Evolutionary conservation across 2,797 vertebrate species (phyloP), one percentile per base, ranked within the genome.

Genomic region (Chelonia mydas): DNA sequence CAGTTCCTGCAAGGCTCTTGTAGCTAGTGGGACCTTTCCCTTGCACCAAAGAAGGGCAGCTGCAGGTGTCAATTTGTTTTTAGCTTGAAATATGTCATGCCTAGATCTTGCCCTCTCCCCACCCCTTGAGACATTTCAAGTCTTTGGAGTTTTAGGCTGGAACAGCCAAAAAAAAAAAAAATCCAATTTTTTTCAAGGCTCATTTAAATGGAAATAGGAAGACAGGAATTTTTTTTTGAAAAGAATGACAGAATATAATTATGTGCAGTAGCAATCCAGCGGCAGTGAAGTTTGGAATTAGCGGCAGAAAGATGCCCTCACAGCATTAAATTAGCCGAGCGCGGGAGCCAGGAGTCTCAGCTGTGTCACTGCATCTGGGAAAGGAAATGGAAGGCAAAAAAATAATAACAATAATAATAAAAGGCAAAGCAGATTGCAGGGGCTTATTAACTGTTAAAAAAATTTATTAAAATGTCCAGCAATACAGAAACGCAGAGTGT

Each of bases 391-490:
- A 87, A 59, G 55, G 41, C 9, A 27, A 87, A 31, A 51, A 83
- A 76, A 5, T 76, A 91, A 37, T 23, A 41, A 72, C 37, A 21
- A 37, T 11, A 21, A 23, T 72, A 72, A 72, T 72, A 68, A 23
- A 72, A 68, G 61, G 61, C 33, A n/a, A 72, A 72, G n/a, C n/a
- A 41, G 65, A 3, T 72, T 72, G n/a, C 65, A 37, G 27, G 57
- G 49, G 49, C 10, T 4, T 17, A 86, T 37, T 50, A 98, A 97
- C 97, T 97, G 98, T 98, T 98, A 98, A 98, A 98, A 98, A 98
- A 94, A 90, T 98, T 98, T 98, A 98, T 98, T 98, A 98, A 98
- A 98, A 98, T 97, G 98, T 98, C 96, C 97, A 98, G 98, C 98
- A 98, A 96, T 98, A 98, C 98, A 98, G 97, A 98, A 97, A 98